Base-by-base conservation (phyloP, 2,797 vertebrate species). In the Garrulus glandarius region DNA sequence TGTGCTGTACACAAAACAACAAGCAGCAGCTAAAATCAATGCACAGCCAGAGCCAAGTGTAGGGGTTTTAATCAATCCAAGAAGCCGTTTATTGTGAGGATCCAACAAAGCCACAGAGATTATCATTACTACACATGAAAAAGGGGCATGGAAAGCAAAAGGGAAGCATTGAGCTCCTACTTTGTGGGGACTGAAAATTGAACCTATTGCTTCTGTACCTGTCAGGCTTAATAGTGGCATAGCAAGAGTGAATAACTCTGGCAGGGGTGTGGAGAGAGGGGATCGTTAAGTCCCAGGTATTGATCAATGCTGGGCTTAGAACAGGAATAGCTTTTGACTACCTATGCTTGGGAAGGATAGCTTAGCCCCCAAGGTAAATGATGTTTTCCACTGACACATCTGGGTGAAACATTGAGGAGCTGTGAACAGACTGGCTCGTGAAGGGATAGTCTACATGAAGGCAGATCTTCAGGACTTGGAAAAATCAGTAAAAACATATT, bases 11-110 rank as follows among this genome's bases (percentile, higher is more conserved):
- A 93, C 94, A 96, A 96, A 95, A 95, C 89, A 93, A 95, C 80
- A 83, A 83, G 91, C 84, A 81, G 89, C 82, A 72, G 74, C 83
- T 89, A 88, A 96, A 97, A 97, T 97, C 92, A 3, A 97, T 96
- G 89, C 79, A 65, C 92, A 95, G 93, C 89, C 70, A 6, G n/a
- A 93, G 91, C 87, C 74, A 87, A 92, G 87, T 46, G 1, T 74
- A 84, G 92, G 84, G 91, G 70, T 92, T 97, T 97, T 95, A 97
- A 97, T 97, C 97, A 97, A 95, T 95, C 91, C 50, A 68, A 92
- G 87, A 95, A 96, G 86, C 81, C 0, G 1, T 94, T 97, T 96
- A 94, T 95, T 96, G 93, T 95, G 91, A 94, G 75, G 70, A 94
- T 96, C 68, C 94, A 96, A 96, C 94, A 97, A 97, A 97, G 96